Evolutionary conservation across 2,797 vertebrate genomes (phyloP), one percentile per base, ranked within the genome.

Genomic region (Holocentrus rufus): DNA sequence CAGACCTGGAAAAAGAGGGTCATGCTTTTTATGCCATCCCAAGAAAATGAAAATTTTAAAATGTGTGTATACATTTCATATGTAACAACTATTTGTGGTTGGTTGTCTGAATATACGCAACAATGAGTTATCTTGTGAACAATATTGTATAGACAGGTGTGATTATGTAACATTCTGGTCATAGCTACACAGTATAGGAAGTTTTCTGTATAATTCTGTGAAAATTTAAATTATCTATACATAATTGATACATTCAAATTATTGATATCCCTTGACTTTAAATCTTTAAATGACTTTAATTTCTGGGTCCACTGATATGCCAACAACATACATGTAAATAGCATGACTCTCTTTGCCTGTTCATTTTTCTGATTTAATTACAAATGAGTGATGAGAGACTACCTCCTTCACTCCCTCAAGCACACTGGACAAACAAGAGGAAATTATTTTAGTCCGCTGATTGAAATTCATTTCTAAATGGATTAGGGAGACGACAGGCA

Each of bases 381-480:
- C 7, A 54, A 50, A 75, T 82, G 83, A 88, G 52, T 71, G 63
- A 78, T 36, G 62, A 64, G 63, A 71, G 73, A 81, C 79, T 78
- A 78, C 85, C 83, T 88, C 86, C 88, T 88, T 72, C 76, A 73
- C 74, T 13, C 9, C 68, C 80, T 79, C 65, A 76, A 52, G 65
- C 75, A 68, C 54, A 23, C 42, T 81, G 80, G 86, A 82, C 76
- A 80, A 78, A 79, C 13, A 3, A 77, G 64, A 87, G 86, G 88
- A 87, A 86, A 93, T 82, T 66, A 91, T 86, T 62, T 77, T 27
- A 44, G 73, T 71, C 54, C 36, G 58, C 65, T 63, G 69, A 89
- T 62, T 90, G 85, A 74, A 88, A 76, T 79, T 86, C 79, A 81
- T 88, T 87, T 77, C 17, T 92, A 91, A 92, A 83, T 78, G 47